These are phyloP conservation scores for Gallinago undulata DNA, from an alignment of 2,113 vertebrate species.

Conservation along the genomic window DNA sequence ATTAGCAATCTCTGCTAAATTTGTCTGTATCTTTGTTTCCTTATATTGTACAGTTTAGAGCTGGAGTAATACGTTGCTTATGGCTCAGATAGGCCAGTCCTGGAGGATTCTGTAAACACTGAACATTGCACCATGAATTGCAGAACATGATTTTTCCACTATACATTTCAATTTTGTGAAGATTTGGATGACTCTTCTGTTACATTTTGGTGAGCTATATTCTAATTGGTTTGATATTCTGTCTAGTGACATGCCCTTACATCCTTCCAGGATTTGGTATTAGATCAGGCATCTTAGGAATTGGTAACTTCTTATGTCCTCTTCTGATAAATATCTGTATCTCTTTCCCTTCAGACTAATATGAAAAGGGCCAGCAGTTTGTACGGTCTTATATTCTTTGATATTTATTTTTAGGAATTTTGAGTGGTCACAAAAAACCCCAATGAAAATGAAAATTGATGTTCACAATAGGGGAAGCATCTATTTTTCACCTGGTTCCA, in stretches of 20 bases:
- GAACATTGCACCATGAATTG: not conserved
- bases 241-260: not conserved
- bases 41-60: not conserved
- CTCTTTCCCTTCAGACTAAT: not conserved
- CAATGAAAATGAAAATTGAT: not conserved
- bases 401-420: not conserved
- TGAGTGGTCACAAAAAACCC: not conserved
- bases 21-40: not conserved
- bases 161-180: not conserved
- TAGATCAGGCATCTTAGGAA: not conserved
- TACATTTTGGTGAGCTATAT: not conserved
- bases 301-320: not conserved
- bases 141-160: not conserved
- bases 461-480: not conserved
- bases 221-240: not conserved
- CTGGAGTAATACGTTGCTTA: not conserved
- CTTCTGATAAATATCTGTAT: not conserved
- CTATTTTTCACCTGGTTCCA: not conserved
- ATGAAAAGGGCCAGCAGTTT: not conserved
- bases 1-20: not conserved
- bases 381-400: not conserved
- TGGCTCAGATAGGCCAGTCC: not conserved
- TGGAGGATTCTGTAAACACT: not conserved
- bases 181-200: not conserved
- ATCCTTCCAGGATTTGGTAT: not conserved